Evolutionary conservation across 2,888 invertebrate genomes (phyloP), one percentile per base, ranked within the genome.

Genomic region (Octonoba sinensis): DNA sequence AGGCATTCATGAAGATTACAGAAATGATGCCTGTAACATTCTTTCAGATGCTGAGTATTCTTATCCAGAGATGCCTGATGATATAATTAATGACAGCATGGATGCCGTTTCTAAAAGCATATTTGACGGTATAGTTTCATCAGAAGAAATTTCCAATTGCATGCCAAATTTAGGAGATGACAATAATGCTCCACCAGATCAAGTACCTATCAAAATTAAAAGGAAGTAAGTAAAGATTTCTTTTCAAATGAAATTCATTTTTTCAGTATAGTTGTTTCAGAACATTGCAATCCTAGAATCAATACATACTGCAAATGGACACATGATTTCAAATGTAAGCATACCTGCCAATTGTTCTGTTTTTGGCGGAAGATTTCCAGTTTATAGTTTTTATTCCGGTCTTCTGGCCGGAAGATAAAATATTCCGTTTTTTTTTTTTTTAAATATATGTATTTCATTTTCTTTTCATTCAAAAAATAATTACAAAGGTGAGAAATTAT

Each of bases 141-240:
- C 54, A 20, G 54, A 54, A 54, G 54, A 15, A 54, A 20, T 16
- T 54, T n/a, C 54, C 54, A 54, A 36, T 36, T 36, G 36, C 36
- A 1, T 36, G 8, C 36, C 36, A 36, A 36, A 36, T 36, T 3
- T 36, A 36, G 36, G 8, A 49, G 66, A 54, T 36, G 60, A 65
- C 72, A 75, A 82, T 60, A 56, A 83, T 83, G 83, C 77, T 44
- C 72, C 79, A 18, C 82, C 83, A 16, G 71, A 56, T 22, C 76
- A 84, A 69, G 54, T 69, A 3, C 84, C 83, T 1, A 65, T 69
- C 46, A 71, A 66, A 70, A 47, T 77, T 3, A 83, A 84, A 83
- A 57, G 83, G 51, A 36, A 54, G 82, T 82, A 70, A 77, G 73
- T 65, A 66, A 18, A 24, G 36, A 36, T 36, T 36, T 6, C 11